Evolutionary conservation across 1,140 invertebrate species (phyloP), one percentile per base, ranked within the genome.

Genomic region (Oppia nitens): DNA sequence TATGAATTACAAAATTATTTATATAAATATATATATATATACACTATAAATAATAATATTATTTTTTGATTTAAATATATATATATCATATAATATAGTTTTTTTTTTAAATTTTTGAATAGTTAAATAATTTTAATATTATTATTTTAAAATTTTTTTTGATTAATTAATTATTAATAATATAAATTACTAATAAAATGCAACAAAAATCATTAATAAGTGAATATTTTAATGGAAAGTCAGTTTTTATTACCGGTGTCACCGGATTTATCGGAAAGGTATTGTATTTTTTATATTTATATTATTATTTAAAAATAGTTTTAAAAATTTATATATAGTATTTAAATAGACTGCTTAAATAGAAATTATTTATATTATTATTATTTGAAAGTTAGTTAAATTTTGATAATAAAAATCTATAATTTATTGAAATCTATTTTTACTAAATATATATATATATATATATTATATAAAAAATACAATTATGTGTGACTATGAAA

Each of bases 251-350:
- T 6, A 75, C 74, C 29, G 74, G 74, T 29, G 72, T 68, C 61
- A 86, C 84, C 1, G 85, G 78, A 66, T 89, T 82, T 71, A 75
- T 78, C 64, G 85, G 76, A 64, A 87, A 89, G 73, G 49, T 50
- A 50, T 9, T 40, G 45, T 40, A 40, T 40, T 40, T 40, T 40
- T 40, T 40, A 6, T 40, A 40, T 40, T 40, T 6, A 40, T 40
- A 40, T 40, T 40, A 40, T 40, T 26, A 20, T 21, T 50, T 6
- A 25, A 50, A 9, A 9, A 20, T 26, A 50, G 49, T 50, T 40
- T 40, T 9, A 40, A 40, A 40, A 40, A 9, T 40, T 40, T 40
- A 40, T 40, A 9, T 40, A 40, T 40, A 40, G 6, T 40, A 6
- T 40, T 17, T 40, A 40, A 9, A 40, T 9, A 40, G 6, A 9